Evolutionary conservation across 2,113 vertebrate species (phyloP).

Genomic region (Paracyprichromis sp.): DNA sequence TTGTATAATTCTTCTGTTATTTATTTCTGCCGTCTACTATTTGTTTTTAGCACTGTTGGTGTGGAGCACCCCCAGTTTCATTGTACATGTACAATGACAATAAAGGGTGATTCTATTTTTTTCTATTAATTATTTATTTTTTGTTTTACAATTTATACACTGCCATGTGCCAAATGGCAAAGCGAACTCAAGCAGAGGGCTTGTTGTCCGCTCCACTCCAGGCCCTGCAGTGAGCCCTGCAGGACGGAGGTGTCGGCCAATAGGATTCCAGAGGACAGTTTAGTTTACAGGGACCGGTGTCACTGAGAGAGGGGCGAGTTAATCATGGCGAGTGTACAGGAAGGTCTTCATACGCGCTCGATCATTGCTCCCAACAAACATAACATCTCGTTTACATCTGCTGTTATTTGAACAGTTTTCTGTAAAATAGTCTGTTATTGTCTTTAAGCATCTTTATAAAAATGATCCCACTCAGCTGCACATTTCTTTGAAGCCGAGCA

Average conservation of each 20-base stretch:
- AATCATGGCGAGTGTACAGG: background rate
- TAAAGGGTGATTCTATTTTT: background rate
- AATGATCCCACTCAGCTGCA: background rate
- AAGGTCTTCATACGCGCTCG: rapidly evolving
- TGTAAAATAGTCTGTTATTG: background rate
- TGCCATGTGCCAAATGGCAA: background rate
- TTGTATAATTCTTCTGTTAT: background rate
- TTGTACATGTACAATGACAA: background rate
- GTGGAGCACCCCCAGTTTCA: background rate
- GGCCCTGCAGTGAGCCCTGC: background rate
- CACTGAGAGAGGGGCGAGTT: rapidly evolving
- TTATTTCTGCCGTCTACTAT: background rate
- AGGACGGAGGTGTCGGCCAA: rapidly evolving
- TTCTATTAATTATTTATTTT: background rate
- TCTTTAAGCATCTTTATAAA: background rate
- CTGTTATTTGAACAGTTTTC: background rate
- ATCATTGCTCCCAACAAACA: rapidly evolving
- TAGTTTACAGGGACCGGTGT: background rate
- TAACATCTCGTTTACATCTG: rapidly evolving
- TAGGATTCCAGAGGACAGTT: background rate
- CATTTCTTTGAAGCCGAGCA: rapidly evolving
- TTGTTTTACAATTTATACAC: background rate
- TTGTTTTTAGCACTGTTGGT: background rate
- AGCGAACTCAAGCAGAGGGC: background rate
- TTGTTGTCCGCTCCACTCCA: background rate